phyloP scores from a whole-genome alignment of 2,888 invertebrate genomes.

The Hylaea fasciaria region DNA sequence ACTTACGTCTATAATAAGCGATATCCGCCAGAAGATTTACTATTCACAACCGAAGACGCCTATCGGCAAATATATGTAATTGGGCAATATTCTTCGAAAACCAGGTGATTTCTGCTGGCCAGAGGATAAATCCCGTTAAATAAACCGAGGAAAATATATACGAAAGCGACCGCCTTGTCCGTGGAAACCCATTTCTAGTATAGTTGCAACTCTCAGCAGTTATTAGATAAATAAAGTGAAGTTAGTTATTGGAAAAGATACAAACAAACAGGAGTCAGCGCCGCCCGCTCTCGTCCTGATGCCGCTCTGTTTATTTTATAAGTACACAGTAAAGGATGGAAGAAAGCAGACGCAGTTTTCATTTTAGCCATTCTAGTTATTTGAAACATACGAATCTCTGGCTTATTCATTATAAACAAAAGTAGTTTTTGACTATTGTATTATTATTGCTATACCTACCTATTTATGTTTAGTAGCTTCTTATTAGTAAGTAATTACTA shows the following conservation, averaged over 20 bases:
- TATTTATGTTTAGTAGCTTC: too few relatives aligned
- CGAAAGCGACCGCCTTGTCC: conserved; percentile 9
- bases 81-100: conserved; percentile 1
- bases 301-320: conserved; percentile 69
- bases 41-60: not conserved
- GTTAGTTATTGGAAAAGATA: conserved; percentile 68
- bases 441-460: too few relatives aligned
- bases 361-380: too few relatives aligned
- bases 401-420: too few relatives aligned
- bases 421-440: too few relatives aligned
- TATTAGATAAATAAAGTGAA: conserved; percentile 63
- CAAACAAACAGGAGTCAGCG: conserved; percentile 61
- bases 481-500: too few relatives aligned
- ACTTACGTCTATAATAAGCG: too few relatives aligned
- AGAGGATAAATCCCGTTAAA: conserved; percentile 10
- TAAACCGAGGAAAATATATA: conserved; percentile 15
- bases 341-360: too few relatives aligned
- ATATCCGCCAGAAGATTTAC: too few relatives aligned
- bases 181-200: conserved; percentile 21
- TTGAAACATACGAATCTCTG: too few relatives aligned
- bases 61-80: not conserved
- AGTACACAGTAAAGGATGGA: conserved; percentile 18
- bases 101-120: not conserved
- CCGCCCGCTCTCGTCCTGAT: conserved; percentile 50
- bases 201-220: conserved; percentile 35